Evolutionary conservation across 2,797 vertebrate genomes (phyloP).

Genomic region (Pseudochaenichthys georgianus): DNA sequence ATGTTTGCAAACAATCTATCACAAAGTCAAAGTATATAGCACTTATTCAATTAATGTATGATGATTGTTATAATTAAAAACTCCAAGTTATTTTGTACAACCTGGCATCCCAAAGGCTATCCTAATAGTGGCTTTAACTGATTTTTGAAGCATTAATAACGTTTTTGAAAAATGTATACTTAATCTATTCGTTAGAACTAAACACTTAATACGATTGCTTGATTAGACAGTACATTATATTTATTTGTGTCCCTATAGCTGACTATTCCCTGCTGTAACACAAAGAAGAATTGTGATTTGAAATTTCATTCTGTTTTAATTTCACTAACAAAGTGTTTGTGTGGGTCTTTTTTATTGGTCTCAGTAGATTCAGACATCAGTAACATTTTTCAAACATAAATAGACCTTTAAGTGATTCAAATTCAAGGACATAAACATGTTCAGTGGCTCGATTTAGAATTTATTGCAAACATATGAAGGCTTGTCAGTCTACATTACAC

Average conservation of each 20-base stretch:
- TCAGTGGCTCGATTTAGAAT: slow-evolving; percentile 73
- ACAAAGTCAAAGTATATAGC: neutral
- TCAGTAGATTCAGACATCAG: neutral
- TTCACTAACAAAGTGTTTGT: neutral
- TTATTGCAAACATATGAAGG: slow-evolving; percentile 77
- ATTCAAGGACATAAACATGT: slow-evolving; percentile 54
- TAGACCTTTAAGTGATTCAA: slow-evolving; percentile 25
- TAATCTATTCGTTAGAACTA: neutral
- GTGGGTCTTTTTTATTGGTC: neutral
- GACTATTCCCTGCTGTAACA: neutral
- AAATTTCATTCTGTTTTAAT: neutral
- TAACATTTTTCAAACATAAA: slow-evolving; percentile 11
- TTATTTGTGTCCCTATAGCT: neutral
- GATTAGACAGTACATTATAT: neutral
- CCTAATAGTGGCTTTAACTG: neutral
- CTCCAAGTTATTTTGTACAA: neutral
- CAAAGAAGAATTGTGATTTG: neutral
- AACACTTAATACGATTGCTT: neutral
- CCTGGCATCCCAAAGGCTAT: neutral
- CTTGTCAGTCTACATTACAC: slow-evolving; percentile 70
- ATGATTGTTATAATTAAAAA: neutral
- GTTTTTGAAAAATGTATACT: neutral
- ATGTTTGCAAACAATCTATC: neutral
- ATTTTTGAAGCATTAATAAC: neutral
- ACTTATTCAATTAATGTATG: neutral